phyloP scores from a whole-genome alignment of 2,113 vertebrate species.

The Romanogobio albipinnatus region DNA sequence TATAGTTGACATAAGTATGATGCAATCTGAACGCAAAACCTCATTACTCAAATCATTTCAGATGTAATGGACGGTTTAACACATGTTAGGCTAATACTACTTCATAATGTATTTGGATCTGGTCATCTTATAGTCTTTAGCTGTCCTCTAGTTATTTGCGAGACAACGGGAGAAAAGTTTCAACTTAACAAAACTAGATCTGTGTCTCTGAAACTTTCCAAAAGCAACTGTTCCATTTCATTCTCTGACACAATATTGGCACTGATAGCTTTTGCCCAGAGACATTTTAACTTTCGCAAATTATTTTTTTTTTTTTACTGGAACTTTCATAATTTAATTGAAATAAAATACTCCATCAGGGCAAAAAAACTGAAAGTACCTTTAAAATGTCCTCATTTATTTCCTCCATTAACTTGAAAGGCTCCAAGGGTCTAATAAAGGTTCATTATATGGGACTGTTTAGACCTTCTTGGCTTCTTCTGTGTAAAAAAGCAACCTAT shows the following conservation, averaged over 20 bases:
- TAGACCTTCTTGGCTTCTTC: neutral
- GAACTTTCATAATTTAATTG: constrained; percentile 49
- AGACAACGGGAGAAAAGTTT: constrained; percentile 28
- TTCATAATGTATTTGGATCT: constrained; percentile 15
- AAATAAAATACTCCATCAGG: constrained; percentile 46
- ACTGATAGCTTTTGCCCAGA: constrained; percentile 55
- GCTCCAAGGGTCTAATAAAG: constrained; percentile 15
- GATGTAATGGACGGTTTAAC: constrained; percentile 9
- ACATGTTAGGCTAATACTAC: constrained; percentile 32
- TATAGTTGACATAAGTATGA: constrained; percentile 29
- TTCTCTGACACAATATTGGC: constrained; percentile 38
- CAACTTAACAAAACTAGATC: constrained; percentile 47
- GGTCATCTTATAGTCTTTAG: neutral
- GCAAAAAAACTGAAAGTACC: constrained; percentile 43
- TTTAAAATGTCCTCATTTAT: constrained; percentile 55
- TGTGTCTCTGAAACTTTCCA: constrained; percentile 48
- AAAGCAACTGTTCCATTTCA: constrained; percentile 50
- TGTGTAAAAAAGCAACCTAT: neutral
- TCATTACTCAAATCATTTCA: constrained; percentile 15
- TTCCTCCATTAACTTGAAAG: constrained; percentile 25
- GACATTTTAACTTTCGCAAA: constrained; percentile 54
- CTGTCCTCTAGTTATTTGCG: constrained; percentile 28
- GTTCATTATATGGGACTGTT: neutral
- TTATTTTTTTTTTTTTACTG: constrained; percentile 33
- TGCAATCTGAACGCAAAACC: constrained; percentile 1